Evolutionary conservation across 2,888 invertebrate genomes (phyloP).

Genomic region (Aleiodes alternator): DNA sequence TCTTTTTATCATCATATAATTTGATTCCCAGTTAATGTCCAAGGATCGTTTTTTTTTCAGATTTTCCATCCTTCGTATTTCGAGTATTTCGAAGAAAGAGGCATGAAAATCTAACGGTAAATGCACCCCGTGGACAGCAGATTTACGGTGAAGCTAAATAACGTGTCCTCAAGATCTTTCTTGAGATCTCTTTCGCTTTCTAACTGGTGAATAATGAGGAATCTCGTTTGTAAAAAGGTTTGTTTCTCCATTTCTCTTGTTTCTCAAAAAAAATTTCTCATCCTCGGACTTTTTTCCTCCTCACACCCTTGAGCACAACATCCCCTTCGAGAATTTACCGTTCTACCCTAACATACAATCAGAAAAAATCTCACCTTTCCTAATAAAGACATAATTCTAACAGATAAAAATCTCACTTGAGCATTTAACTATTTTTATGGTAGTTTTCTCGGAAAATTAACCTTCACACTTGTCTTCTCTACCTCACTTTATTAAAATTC

Average conservation of each 20-base stretch:
- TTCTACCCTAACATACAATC: conserved; percentile 27
- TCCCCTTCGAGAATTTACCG: conserved; percentile 29
- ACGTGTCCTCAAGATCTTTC: conserved; percentile 50
- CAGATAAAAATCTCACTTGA: conserved; percentile 57
- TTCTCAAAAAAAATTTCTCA: conserved; percentile 20
- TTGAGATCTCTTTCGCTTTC: conserved; percentile 42
- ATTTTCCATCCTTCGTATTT: conserved; percentile 18
- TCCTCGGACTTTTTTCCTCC: conserved; percentile 23
- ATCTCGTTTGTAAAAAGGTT: conserved; percentile 46
- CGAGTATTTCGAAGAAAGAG: conserved; percentile 36
- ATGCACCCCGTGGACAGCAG: conserved; percentile 37
- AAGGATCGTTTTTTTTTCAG: conserved; percentile 10
- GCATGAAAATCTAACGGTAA: conserved; percentile 53
- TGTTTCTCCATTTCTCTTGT: conserved; percentile 48
- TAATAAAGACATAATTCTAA: conserved; percentile 72
- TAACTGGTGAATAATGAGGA: conserved; percentile 54
- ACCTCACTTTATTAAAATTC: conserved; percentile 4
- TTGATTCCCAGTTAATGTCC: conserved; percentile 1
- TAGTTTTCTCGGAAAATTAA: conserved; percentile 56
- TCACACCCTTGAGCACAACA: conserved; percentile 2
- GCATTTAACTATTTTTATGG: conserved; percentile 23
- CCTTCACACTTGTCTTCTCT: conserved; percentile 56
- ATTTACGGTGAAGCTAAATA: conserved; percentile 47
- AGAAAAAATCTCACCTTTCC: conserved; percentile 57
- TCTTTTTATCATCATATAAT: too few species aligned